Evolutionary conservation across 1,140 invertebrate genomes (phyloP).

Genomic region (Bombus polaris): DNA sequence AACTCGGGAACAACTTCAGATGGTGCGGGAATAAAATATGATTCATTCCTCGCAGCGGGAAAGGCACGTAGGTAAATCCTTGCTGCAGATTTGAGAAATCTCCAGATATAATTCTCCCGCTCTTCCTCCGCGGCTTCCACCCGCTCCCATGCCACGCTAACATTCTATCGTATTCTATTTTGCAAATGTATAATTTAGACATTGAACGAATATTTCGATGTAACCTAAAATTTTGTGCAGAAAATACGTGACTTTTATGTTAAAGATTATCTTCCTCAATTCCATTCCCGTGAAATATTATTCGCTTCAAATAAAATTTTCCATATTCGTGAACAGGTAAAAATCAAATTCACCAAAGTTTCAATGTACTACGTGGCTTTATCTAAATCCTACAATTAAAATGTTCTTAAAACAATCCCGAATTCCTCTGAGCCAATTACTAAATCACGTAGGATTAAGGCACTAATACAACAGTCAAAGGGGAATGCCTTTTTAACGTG

Average conservation of each 20-base stretch:
- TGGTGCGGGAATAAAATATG: slow-evolving; percentile 55
- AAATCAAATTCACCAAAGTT: too few relatives aligned
- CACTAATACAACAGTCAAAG: not conserved
- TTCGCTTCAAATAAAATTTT: not conserved
- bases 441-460: not conserved
- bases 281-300: too few relatives aligned
- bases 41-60: slow-evolving; percentile 50
- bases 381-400: not conserved
- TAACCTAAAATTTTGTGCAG: not conserved
- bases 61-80: slow-evolving; percentile 73
- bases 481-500: not conserved
- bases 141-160: not conserved
- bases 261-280: not conserved
- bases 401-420: not conserved
- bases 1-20: slow-evolving; percentile 37
- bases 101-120: slow-evolving; percentile 67
- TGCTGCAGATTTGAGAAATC: slow-evolving; percentile 75
- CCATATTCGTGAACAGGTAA: not conserved
- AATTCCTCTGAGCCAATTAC: not conserved
- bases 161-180: not conserved
- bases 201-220: not conserved
- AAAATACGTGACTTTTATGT: not conserved
- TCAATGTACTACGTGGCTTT: not conserved
- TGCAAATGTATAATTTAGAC: not conserved
- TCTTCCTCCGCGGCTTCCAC: not conserved